Evolutionary conservation across 1,140 invertebrate genomes (phyloP).

Genomic region (Campodea augens): DNA sequence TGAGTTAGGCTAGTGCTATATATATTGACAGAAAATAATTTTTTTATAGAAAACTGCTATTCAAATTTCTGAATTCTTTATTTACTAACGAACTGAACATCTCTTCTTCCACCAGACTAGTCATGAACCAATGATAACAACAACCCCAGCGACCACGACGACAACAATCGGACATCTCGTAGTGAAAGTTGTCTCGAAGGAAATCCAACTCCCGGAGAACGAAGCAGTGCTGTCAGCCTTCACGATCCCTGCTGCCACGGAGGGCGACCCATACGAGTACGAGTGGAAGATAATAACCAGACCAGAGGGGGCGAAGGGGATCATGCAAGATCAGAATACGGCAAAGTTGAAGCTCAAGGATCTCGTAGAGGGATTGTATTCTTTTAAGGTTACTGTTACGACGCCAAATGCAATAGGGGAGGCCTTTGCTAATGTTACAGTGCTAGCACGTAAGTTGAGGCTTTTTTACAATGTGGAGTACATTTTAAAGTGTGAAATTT

Average conservation of each 20-base stretch:
- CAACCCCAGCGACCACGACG: slow-evolving; percentile 7
- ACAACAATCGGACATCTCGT: slow-evolving; percentile 40
- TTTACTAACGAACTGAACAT: too few relatives aligned
- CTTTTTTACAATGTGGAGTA: background rate
- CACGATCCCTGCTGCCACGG: slow-evolving; percentile 51
- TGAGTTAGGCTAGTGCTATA: too few relatives aligned
- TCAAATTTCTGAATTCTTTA: too few relatives aligned
- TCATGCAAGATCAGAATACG: slow-evolving; percentile 70
- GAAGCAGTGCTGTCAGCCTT: slow-evolving; percentile 57
- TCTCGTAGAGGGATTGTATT: slow-evolving; percentile 65
- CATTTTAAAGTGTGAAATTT: background rate
- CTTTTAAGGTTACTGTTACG: slow-evolving; percentile 68
- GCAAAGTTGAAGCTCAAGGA: slow-evolving; percentile 52
- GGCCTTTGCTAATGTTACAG: slow-evolving; percentile 77
- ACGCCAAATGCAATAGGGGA: slow-evolving; percentile 54
- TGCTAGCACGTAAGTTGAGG: slow-evolving; percentile 45
- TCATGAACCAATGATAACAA: too few relatives aligned
- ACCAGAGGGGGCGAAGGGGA: slow-evolving; percentile 53
- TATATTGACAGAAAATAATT: too few relatives aligned
- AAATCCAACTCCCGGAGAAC: slow-evolving; percentile 44
- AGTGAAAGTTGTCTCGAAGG: slow-evolving; percentile 56
- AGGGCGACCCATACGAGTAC: slow-evolving; percentile 59
- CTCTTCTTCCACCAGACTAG: too few relatives aligned
- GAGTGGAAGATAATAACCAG: slow-evolving; percentile 68
- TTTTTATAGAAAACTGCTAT: too few relatives aligned